Percentiles rank a stretch among this genome's conserved stretches.
These are phyloP conservation scores for Galerucella pusilla DNA, from an alignment of 2,888 invertebrate species.

Conservation along the genomic window DNA sequence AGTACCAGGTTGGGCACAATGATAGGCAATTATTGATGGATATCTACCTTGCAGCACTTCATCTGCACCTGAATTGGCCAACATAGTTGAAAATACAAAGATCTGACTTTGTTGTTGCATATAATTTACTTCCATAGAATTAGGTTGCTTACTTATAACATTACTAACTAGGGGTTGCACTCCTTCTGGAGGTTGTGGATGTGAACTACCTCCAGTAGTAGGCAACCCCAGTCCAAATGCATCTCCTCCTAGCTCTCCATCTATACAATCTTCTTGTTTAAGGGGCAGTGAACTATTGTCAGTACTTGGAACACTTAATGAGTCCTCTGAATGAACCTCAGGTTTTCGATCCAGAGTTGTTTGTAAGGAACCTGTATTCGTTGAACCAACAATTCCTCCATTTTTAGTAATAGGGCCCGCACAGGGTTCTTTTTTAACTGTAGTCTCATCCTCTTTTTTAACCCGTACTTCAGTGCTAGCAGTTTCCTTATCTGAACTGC, in stretches of 20 bases:
- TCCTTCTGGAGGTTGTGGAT: conserved; percentile 69
- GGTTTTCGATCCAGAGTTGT: conserved; percentile 59
- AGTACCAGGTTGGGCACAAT: conserved; percentile 94
- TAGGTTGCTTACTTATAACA: conserved; percentile 82
- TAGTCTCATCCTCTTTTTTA: conserved; percentile 62
- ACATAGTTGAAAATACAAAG: conserved; percentile 94
- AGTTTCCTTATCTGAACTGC: conserved; percentile 63
- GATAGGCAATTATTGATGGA: conserved; percentile 93
- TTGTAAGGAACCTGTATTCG: conserved; percentile 64
- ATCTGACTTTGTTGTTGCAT: conserved; percentile 98
- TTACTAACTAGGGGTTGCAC: conserved; percentile 82
- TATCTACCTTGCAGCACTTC: conserved; percentile 90
- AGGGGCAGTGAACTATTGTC: conserved; percentile 55
- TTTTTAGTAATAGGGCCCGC: conserved; percentile 62
- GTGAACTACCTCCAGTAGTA: conserved; percentile 54
- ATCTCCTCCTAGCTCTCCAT: conserved; percentile 61
- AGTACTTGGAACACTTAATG: conserved; percentile 46
- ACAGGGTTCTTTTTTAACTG: conserved; percentile 61
- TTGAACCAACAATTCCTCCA: conserved; percentile 64
- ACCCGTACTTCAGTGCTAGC: conserved; percentile 61
- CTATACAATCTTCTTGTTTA: conserved; percentile 63
- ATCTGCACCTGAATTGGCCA: conserved; percentile 96
- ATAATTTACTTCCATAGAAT: conserved; percentile 86
- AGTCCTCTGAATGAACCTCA: conserved; percentile 54
- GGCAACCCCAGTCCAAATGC: conserved; percentile 60